A percentile compares a stretch with the other conserved stretches of the same genome.
Evolutionary conservation across 1,140 invertebrate species (phyloP).

Genomic region (Drosophila lini): DNA sequence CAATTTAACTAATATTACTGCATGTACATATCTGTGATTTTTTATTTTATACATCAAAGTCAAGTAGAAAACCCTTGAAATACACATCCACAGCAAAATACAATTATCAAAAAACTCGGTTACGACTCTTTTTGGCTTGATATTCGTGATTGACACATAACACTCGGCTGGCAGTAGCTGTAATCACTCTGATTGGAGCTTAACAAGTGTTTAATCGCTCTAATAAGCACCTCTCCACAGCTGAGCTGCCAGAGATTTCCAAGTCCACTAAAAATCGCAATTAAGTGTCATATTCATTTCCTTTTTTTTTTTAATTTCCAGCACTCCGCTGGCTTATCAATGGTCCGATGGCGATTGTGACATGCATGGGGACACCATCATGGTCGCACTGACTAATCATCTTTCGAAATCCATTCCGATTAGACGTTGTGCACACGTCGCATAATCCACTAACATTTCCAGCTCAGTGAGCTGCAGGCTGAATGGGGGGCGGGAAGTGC

Average conservation of each 20-base stretch:
- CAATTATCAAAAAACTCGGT: background rate
- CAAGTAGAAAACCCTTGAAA: background rate
- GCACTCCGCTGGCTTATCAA: constrained; percentile 26
- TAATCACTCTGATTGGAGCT: constrained; percentile 30
- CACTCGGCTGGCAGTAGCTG: constrained; percentile 13
- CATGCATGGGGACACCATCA: constrained; percentile 33
- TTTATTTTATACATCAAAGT: background rate
- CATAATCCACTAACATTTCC: constrained; percentile 68
- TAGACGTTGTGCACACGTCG: constrained; percentile 53
- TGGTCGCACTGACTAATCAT: constrained; percentile 61
- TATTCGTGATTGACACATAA: constrained; percentile 36
- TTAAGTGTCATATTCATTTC: constrained; percentile 54
- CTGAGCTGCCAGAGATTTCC: constrained; percentile 27
- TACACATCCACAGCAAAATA: constrained; percentile 11
- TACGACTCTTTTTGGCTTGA: constrained; percentile 1
- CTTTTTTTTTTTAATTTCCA: background rate
- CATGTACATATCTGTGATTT: too few species aligned
- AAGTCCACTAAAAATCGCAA: constrained; percentile 32
- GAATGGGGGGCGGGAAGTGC: background rate
- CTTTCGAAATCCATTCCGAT: constrained; percentile 73
- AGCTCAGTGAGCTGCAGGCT: constrained; percentile 64
- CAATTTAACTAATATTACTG: background rate
- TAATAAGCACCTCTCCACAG: constrained; percentile 33
- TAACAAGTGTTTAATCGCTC: constrained; percentile 51
- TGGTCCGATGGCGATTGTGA: constrained; percentile 32